A percentile compares a stretch with the other conserved stretches of the same genome.
These are phyloP conservation scores for Masticophis lateralis DNA, from an alignment of 2,797 vertebrate species.

Conservation along the genomic window DNA sequence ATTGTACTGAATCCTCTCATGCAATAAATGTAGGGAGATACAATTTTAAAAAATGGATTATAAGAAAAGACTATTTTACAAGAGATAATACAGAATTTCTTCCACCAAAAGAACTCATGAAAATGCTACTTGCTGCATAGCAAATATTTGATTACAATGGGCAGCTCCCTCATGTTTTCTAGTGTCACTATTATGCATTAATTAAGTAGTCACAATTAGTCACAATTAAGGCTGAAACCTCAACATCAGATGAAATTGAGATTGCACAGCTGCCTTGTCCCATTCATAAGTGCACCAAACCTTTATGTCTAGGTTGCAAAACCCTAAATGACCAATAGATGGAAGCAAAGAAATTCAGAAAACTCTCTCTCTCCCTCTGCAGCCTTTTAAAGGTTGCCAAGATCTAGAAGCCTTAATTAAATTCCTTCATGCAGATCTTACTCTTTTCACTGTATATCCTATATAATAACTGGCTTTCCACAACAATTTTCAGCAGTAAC, in stretches of 20 bases:
- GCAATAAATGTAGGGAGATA: not conserved
- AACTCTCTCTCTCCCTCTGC: not conserved
- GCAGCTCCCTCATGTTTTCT: not conserved
- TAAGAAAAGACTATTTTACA: conserved; percentile 33
- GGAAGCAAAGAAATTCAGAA: not conserved
- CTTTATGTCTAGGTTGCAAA: not conserved
- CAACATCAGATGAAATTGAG: not conserved
- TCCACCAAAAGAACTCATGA: conserved; percentile 55
- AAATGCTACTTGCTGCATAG: conserved; percentile 8
- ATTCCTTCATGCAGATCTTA: not conserved
- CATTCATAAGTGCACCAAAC: not conserved
- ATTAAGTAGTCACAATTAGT: not conserved
- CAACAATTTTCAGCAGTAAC: not conserved
- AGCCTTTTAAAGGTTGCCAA: not conserved
- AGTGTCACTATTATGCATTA: not conserved
- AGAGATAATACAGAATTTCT: conserved; percentile 38
- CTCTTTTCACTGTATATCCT: not conserved
- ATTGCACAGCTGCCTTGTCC: conserved; percentile 14
- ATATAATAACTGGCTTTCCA: not conserved
- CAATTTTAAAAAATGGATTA: not conserved
- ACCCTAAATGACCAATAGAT: not conserved
- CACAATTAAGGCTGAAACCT: not conserved
- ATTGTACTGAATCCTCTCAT: not conserved
- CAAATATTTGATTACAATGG: not conserved
- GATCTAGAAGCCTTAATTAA: not conserved